Conservation (phyloP, 2,888 invertebrate species). For the Acanthacorydalis orientalis region DNA sequence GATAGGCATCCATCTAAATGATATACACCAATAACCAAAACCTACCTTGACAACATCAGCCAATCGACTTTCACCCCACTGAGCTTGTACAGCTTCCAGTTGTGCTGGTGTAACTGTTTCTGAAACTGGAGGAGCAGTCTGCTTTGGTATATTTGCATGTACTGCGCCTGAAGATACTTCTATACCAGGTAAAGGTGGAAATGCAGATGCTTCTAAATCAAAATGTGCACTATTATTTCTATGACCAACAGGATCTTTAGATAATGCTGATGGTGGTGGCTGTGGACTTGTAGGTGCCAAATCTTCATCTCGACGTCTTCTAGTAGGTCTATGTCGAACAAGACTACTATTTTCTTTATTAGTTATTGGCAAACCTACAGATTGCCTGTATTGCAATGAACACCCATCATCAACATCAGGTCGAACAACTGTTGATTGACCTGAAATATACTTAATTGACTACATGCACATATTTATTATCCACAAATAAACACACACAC, state of each 20-base stretch:
- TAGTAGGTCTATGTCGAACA: slow-evolving; percentile 25
- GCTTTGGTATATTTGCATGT: slow-evolving; percentile 8
- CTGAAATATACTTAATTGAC: too few species aligned
- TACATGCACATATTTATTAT: too few species aligned
- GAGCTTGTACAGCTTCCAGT: slow-evolving; percentile 16
- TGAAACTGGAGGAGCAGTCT: slow-evolving; percentile 18
- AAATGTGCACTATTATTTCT: slow-evolving; percentile 36
- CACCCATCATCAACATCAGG: background rate
- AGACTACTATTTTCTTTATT: slow-evolving; percentile 24
- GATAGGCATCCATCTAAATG: too few species aligned
- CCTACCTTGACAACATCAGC: slow-evolving; percentile 54
- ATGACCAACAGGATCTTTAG: slow-evolving; percentile 16
- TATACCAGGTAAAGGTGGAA: slow-evolving; percentile 62
- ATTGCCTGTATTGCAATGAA: slow-evolving; percentile 6
- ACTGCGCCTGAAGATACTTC: slow-evolving; percentile 17
- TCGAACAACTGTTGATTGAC: slow-evolving; percentile 1
- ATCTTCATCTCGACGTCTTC: slow-evolving; percentile 25
- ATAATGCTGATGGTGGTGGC: slow-evolving; percentile 20
- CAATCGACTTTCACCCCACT: slow-evolving; percentile 42
- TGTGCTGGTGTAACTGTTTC: slow-evolving; percentile 15
- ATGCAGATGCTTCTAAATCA: slow-evolving; percentile 62
- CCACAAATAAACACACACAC: too few species aligned
- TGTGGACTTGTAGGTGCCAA: slow-evolving; percentile 19
- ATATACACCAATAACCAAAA: too few species aligned
- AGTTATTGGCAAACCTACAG: slow-evolving; percentile 6